Conservation (phyloP, 2,797 vertebrate species). For the Pygocentrus nattereri region DNA sequence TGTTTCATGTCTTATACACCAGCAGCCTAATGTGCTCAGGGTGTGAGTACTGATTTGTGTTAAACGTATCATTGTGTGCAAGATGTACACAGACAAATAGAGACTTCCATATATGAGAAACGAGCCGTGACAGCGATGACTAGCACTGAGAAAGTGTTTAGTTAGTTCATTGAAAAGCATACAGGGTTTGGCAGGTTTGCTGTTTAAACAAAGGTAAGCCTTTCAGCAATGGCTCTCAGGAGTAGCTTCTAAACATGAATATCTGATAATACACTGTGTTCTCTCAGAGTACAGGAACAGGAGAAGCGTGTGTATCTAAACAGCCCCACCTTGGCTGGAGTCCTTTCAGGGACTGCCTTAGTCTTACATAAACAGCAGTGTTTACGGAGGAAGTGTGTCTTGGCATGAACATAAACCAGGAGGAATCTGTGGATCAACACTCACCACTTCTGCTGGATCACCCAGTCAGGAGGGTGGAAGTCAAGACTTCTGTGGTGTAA, state of each 20-base stretch:
- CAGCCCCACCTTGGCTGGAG: background rate
- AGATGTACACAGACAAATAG: too few relatives aligned
- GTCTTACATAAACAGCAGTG: conserved; percentile 31
- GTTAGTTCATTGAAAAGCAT: background rate
- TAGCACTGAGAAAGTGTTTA: too few relatives aligned
- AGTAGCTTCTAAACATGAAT: background rate
- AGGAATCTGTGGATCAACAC: background rate
- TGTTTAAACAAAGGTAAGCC: conserved; percentile 13
- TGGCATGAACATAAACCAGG: conserved; percentile 6
- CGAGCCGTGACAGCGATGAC: too few relatives aligned
- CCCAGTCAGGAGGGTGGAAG: background rate
- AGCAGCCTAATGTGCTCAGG: too few relatives aligned
- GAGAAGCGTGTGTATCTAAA: conserved; percentile 7
- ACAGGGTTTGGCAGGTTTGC: background rate
- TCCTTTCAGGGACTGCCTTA: conserved; percentile 11
- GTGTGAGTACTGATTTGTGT: too few relatives aligned
- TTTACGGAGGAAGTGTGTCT: conserved; percentile 32
- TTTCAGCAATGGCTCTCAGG: background rate
- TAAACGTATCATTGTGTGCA: too few relatives aligned
- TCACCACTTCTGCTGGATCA: background rate
- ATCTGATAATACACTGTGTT: conserved; percentile 13
- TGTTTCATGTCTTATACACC: too few relatives aligned
- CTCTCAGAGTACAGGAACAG: background rate
- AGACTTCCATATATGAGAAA: too few relatives aligned
- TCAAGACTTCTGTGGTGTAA: background rate